Evolutionary conservation across 1,140 invertebrate genomes (phyloP), one percentile per base, ranked within the genome.

Genomic region (Dendrolimus kikuchii): DNA sequence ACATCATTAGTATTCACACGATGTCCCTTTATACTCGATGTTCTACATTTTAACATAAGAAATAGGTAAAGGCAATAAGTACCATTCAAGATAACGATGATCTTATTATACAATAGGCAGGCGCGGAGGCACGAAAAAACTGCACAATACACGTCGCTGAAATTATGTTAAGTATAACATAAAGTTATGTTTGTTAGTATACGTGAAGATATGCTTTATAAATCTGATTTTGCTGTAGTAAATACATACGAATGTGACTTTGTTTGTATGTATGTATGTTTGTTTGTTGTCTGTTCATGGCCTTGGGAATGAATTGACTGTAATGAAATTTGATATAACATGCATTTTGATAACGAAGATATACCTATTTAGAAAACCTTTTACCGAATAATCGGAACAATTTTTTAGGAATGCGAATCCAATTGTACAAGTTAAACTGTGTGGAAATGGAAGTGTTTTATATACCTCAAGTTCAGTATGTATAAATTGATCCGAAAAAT

Each of bases 151-250:
- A 55, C 40, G 48, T 7, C n/a, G 41, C 41, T 7, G 46, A 55
- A 59, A 59, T 55, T 54, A 59, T 59, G 57, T 59, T 50, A 59
- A 59, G 48, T 50, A 46, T 47, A 5, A 38, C 47, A 42, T 55
- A 59, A 59, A 59, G 44, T 55, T 40, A 38, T 46, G 9, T 44
- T 55, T 55, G 46, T 45, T 44, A 51, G 38, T 39, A 40, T 43
- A 5, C 51, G 44, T 44, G 51, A 54, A 59, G 51, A 50, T 54
- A 50, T 9, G 5, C 37, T n/a, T 38, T 44, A 42, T 51, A 51
- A 46, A 58, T 38, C 48, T 7, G 6, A 2, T 42, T 42, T 42
- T 42, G 2, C 6, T 42, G n/a, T 3, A 42, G 41, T 2, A 7
- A 42, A 42, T 42, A 42, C 3, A 42, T n/a, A 42, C 23, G 23